Base-by-base conservation (phyloP, 1,140 invertebrate genomes). In the Pseudobourletiella spinata region DNA sequence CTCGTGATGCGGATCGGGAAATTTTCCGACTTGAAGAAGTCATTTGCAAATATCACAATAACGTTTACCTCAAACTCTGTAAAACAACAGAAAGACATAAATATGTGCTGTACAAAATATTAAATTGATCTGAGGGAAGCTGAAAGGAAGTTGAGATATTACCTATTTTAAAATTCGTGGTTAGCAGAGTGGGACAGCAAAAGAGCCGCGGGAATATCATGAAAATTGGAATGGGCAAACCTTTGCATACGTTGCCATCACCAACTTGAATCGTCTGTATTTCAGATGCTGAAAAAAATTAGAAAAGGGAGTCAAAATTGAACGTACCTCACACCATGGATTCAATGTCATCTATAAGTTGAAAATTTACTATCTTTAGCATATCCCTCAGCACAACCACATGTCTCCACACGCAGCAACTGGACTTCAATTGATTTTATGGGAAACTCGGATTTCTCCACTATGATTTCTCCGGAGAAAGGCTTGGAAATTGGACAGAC, bases 231-330 rank as follows among this genome's bases (percentile, higher is more conserved):
- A 98, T 86, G 46, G 84, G 78, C 14, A 95, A 76, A 57, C 85
- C 86, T 59, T 86, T 82, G 50, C 82, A 80, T 46, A 95, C 83
- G 78, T 96, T 90, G 24, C 94, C 94, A 74, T 94, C 91, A 1
- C 89, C 91, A 64, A 98, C 88, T 81, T 98, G 94, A 74, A 97
- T 95, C 74, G 95, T 97, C 79, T 96, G 94, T 69, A 98, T 93
- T 81, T 98, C 95, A 2, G 94, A 97, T 2, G 91, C 92, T 94
- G 73, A 61, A 78, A 72, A 18, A 11, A 11, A 39, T 39, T 11
- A 39, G n/a, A 39, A 39, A n/a, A 39, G 32, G 8, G n/a, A 39
- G n/a, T 39, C 32, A 39, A 39, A 39, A 39, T 39, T 39, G 8
- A 39, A 39, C n/a, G n/a, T n/a, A n/a, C n/a, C n/a, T n/a, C n/a